Evolutionary conservation across 2,113 vertebrate genomes (phyloP).

Genomic region (Xiphophorus couchianus): DNA sequence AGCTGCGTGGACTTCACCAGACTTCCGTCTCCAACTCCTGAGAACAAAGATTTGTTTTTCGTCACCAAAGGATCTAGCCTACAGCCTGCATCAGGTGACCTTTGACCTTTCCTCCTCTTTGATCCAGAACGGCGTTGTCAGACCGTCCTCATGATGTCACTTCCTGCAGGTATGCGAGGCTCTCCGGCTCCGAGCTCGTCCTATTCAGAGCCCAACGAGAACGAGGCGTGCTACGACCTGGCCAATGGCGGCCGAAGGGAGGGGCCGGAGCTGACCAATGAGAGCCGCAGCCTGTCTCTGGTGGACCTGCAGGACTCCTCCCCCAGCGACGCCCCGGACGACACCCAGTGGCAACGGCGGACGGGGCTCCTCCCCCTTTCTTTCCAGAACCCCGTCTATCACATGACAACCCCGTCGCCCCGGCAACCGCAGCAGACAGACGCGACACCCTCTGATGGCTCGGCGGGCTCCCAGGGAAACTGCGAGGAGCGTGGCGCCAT

Average conservation of each 20-base stretch:
- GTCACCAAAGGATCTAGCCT: slow-evolving; percentile 95
- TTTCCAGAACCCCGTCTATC: slow-evolving; percentile 98
- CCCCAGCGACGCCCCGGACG: slow-evolving; percentile 80
- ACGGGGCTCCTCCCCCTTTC: slow-evolving; percentile 92
- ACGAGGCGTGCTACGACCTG: slow-evolving; percentile 77
- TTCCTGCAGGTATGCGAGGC: slow-evolving; percentile 56
- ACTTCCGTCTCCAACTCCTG: slow-evolving; percentile 97
- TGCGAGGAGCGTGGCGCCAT: slow-evolving; percentile 81
- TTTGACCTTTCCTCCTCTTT: slow-evolving; percentile 3
- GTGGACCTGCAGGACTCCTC: slow-evolving; percentile 92
- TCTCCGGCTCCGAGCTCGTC: slow-evolving; percentile 96
- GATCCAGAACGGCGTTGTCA: slow-evolving; percentile 1
- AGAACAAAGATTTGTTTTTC: slow-evolving; percentile 99
- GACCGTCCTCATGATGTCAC: slow-evolving; percentile 18
- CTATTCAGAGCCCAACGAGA: slow-evolving; percentile 96
- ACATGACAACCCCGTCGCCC: slow-evolving; percentile 93
- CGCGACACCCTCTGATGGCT: slow-evolving; percentile 85
- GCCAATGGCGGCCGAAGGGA: slow-evolving; percentile 52
- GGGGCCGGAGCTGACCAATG: slow-evolving; percentile 85
- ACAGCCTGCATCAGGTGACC: slow-evolving; percentile 82
- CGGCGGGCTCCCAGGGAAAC: slow-evolving; percentile 90
- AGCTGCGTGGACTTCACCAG: slow-evolving; percentile 98
- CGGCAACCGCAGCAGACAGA: slow-evolving; percentile 68
- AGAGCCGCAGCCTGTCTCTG: slow-evolving; percentile 95
- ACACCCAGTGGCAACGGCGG: slow-evolving; percentile 83